phyloP scores from a whole-genome alignment of 2,888 invertebrate species.

The Opisthograptis luteolata region DNA sequence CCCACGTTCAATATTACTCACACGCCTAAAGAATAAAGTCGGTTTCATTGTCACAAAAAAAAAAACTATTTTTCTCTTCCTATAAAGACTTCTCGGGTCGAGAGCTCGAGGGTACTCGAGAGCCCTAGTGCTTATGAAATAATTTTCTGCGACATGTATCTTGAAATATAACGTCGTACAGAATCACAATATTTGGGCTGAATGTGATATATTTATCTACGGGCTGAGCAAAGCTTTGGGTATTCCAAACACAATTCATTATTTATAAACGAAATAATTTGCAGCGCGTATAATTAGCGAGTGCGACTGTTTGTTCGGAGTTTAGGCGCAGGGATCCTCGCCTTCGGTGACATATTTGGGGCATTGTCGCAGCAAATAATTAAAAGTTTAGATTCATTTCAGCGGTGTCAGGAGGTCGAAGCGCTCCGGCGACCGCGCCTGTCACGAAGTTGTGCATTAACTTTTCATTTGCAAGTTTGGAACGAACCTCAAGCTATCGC shows the following conservation, averaged over 20 bases:
- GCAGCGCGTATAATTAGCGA: conserved; percentile 34
- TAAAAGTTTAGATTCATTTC: conserved; percentile 71
- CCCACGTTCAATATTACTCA: conserved; percentile 45
- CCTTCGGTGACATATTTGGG: conserved; percentile 52
- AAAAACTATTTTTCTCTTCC: conserved; percentile 46
- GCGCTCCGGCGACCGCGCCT: conserved; percentile 59
- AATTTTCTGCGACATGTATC: conserved; percentile 50
- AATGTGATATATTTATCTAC: too few species aligned
- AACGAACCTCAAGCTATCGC: conserved; percentile 58
- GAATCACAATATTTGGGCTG: too few species aligned
- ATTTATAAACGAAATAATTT: conserved; percentile 31
- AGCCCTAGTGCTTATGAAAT: conserved; percentile 54
- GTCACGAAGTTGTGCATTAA: conserved; percentile 75
- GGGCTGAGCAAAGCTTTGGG: background rate
- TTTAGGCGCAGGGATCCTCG: conserved; percentile 30
- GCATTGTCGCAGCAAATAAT: conserved; percentile 61
- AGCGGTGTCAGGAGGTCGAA: conserved; percentile 59
- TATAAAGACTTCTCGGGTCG: conserved; percentile 39
- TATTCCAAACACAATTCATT: conserved; percentile 22
- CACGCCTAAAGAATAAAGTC: conserved; percentile 43
- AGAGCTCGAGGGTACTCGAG: too few species aligned
- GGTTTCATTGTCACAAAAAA: conserved; percentile 33
- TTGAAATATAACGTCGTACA: conserved; percentile 29
- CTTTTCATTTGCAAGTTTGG: conserved; percentile 78
- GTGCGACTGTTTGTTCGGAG: conserved; percentile 31